Base-by-base conservation (phyloP, 2,888 invertebrate species). In the Agrilus biguttatus region DNA sequence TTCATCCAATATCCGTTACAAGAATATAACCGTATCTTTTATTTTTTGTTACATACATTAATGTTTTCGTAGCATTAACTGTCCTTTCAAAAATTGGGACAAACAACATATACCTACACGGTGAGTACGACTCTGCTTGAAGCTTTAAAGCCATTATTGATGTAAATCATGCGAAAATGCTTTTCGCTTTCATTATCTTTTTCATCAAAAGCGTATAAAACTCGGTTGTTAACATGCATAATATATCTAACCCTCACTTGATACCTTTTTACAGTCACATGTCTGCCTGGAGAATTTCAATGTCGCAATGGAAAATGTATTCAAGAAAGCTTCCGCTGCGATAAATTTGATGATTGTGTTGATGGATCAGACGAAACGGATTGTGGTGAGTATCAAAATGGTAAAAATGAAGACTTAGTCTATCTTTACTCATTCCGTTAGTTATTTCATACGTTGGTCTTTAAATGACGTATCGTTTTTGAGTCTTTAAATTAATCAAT, bases 281-380 rank as follows among this genome's bases (percentile, higher is more conserved):
- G 88, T 62, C 60, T 63, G 12, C 50, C 62, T 3, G 71, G 75
- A 54, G 71, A 83, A 57, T 86, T 79, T 69, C 74, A 74, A 56
- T 69, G 66, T 49, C 56, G 52, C 39, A 60, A 60, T 35, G 48
- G 46, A 17, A 47, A 55, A 43, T 87, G 86, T 55, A 66, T 75
- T 48, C 56, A 62, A 21, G 51, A 49, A 19, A 54, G 54, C 28
- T 60, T 62, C 36, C 60, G 60, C 37, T 76, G 75, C 54, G 66
- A 76, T 52, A 53, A 61, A 23, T 64, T 59, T 34, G 54, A 53
- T 36, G 77, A 80, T 59, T 80, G 79, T 62, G 52, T 51, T 14
- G 75, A 78, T 65, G 62, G 66, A 45, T 72, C 74, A 12, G 79
- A 80, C 58, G 79, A 80, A 59, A 54, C 53, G 44, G 61, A 68